A percentile compares a stretch with the other conserved stretches of the same genome.
These are phyloP conservation scores for Barnardius zonarius DNA, from an alignment of 2,113 vertebrate species.

Conservation along the genomic window DNA sequence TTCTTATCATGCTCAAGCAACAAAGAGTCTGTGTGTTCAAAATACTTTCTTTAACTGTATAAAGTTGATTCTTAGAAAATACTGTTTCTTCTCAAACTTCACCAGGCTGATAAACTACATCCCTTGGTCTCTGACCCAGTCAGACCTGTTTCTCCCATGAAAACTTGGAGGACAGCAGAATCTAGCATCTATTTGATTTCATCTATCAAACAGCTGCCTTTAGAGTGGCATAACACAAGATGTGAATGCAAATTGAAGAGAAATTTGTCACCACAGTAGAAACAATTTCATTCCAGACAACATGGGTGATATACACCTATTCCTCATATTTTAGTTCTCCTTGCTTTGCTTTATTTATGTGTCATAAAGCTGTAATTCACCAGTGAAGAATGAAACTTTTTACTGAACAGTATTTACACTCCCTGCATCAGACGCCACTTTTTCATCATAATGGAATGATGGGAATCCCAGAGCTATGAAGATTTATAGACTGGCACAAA, in stretches of 20 bases:
- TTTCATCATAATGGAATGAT: constrained; percentile 15
- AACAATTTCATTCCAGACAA: not conserved
- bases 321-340: constrained; percentile 36
- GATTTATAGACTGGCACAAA: constrained; percentile 10
- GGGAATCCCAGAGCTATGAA: not conserved
- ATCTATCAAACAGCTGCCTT: not conserved
- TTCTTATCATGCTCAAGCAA: not conserved
- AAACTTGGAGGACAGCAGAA: not conserved
- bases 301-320: not conserved
- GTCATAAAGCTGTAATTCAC: constrained; percentile 40
- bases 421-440: constrained; percentile 15
- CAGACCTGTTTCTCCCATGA: not conserved
- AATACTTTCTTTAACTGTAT: not conserved
- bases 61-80: not conserved
- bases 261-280: not conserved
- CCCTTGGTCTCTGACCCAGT: not conserved
- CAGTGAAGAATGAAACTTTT: constrained; percentile 42
- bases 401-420: constrained; percentile 26
- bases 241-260: not conserved
- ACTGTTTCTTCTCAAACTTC: not conserved
- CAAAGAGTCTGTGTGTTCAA: not conserved
- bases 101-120: not conserved
- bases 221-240: not conserved
- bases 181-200: not conserved
- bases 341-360: constrained; percentile 49